Conservation (phyloP, 2,113 vertebrate species). For the Chiloscyllium plagiosum region DNA sequence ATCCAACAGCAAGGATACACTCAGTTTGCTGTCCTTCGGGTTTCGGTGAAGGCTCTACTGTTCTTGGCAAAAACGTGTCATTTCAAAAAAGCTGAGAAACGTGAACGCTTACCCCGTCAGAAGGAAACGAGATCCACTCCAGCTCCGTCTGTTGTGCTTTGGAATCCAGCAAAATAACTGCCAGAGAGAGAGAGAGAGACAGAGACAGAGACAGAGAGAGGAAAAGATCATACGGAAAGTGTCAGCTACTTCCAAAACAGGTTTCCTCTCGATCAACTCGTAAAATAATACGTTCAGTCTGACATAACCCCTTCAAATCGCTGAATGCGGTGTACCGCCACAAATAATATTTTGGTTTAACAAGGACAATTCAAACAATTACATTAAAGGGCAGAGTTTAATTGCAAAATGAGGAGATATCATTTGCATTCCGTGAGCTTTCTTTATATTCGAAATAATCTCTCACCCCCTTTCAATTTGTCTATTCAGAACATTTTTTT, state of each 20-base stretch:
- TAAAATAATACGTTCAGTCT: neutral
- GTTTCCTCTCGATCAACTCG: neutral
- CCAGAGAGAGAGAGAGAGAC: slow-evolving; percentile 37
- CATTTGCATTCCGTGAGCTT: neutral
- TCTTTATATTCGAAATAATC: neutral
- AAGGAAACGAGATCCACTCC: slow-evolving; percentile 98
- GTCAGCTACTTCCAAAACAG: neutral
- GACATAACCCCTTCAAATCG: neutral
- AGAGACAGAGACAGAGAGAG: neutral
- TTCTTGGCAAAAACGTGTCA: neutral
- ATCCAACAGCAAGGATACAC: neutral
- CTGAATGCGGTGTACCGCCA: neutral
- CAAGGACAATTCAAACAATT: neutral
- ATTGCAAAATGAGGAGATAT: neutral
- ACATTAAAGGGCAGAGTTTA: neutral
- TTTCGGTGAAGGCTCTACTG: too few relatives aligned
- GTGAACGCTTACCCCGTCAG: slow-evolving; percentile 81
- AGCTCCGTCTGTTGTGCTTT: slow-evolving; percentile 98
- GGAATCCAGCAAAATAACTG: slow-evolving; percentile 95
- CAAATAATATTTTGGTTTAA: neutral
- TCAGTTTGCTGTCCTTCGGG: neutral
- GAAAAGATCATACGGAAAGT: slow-evolving; percentile 41
- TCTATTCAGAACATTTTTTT: neutral
- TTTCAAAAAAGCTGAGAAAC: neutral
- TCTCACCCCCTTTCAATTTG: neutral